Evolutionary conservation across 2,113 vertebrate genomes (phyloP).

Genomic region (Brachyhypopomus occidentalis): DNA sequence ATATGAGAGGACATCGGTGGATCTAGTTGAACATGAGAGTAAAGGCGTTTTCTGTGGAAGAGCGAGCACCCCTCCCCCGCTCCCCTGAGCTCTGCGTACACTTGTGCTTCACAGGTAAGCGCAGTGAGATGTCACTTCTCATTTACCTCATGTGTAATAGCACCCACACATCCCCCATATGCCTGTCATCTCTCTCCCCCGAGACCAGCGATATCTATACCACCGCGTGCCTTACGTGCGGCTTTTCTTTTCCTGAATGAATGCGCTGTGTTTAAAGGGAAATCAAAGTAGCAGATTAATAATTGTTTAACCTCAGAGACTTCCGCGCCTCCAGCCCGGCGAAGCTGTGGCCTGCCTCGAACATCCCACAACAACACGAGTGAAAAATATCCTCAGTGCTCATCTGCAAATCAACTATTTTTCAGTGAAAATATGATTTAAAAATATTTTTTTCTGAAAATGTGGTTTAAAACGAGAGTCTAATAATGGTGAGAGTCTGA

Average conservation of each 20-base stretch:
- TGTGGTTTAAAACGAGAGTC: too few relatives aligned
- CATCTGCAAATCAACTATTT: background rate
- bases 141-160: constrained; percentile 54
- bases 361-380: background rate
- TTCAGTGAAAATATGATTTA: background rate
- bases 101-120: constrained; percentile 47
- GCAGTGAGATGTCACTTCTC: constrained; percentile 53
- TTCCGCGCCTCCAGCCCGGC: background rate
- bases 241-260: constrained; percentile 8
- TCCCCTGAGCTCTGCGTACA: constrained; percentile 31
- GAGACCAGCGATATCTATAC: constrained; percentile 39
- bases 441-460: background rate
- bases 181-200: constrained; percentile 49
- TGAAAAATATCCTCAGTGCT: background rate
- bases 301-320: constrained; percentile 39
- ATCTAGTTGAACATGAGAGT: constrained; percentile 33
- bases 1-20: constrained; percentile 31
- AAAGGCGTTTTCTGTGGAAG: background rate
- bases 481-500: too few relatives aligned
- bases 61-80: background rate
- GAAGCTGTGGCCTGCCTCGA: background rate
- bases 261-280: constrained; percentile 6
- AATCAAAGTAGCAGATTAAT: constrained; percentile 44
- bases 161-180: constrained; percentile 45
- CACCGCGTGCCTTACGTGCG: background rate